Conservation (phyloP, 1,140 invertebrate genomes). For the Lepidotrigona ventralis region DNA sequence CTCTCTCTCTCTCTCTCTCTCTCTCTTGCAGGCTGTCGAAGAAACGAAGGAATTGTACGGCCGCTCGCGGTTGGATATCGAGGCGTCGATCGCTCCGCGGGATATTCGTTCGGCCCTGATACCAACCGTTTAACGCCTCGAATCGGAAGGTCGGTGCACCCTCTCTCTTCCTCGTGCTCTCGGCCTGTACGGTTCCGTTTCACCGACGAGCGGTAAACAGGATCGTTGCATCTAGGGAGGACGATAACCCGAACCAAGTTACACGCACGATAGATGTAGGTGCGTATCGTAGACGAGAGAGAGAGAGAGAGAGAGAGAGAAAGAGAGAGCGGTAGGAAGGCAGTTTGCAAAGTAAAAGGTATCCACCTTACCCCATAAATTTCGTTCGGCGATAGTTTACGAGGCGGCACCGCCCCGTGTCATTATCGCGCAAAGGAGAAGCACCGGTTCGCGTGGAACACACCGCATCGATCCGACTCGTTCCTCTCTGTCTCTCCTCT, state of each 20-base stretch:
- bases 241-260: conserved; percentile 38
- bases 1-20: too few species aligned
- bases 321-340: conserved; percentile 19
- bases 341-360: conserved; percentile 48
- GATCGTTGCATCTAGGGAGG: conserved; percentile 30
- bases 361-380: conserved; percentile 73
- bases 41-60: conserved; percentile 16
- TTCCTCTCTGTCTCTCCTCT: not conserved
- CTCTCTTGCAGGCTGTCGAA: not conserved
- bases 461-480: not conserved
- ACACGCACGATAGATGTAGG: conserved; percentile 41
- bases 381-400: conserved; percentile 73
- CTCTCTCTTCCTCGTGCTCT: not conserved
- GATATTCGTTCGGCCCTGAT: conserved; percentile 18
- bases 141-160: conserved; percentile 8
- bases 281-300: conserved; percentile 50
- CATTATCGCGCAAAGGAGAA: conserved; percentile 70
- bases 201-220: conserved; percentile 16
- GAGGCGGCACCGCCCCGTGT: conserved; percentile 72
- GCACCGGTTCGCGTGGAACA: conserved; percentile 20
- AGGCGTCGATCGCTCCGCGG: conserved; percentile 25
- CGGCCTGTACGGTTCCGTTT: not conserved
- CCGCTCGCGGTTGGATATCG: conserved; percentile 15
- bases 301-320: not conserved
- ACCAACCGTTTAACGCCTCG: conserved; percentile 28